Evolutionary conservation across 92 coral and sea anemone species (phyloP), one percentile per base, ranked within the genome.

Genomic region (Desmophyllum pertusum): DNA sequence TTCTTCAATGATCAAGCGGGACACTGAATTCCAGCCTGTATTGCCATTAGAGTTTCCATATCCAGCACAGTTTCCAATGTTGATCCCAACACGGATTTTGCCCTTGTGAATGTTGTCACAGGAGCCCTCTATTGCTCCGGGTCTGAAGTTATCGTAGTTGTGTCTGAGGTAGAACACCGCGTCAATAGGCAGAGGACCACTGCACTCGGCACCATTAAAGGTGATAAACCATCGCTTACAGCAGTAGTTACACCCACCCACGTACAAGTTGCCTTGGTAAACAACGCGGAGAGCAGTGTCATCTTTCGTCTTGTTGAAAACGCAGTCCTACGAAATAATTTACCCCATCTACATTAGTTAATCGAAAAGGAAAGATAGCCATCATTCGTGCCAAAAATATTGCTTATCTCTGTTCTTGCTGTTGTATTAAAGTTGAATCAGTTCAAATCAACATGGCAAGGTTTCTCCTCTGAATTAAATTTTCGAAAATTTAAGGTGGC

Each of bases 1-100:
- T 63, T 77, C 83, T 45, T 79, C 83, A 35, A 79, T 79, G 17
- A 62, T 79, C 13, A 79, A 79, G 37, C 72, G 83, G 51, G 45
- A 36, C 15, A 62, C 72, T 36, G 73, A 62, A 37, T 36, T 18
- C 72, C 52, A 59, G 33, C 83, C 43, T 55, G 81, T 77, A 7
- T 61, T 8, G 9, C 72, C 83, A 35, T 78, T 53, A 30, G 53
- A 51, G 17, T 61, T 6, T 5, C 36, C 67, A 61, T 61, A 25
- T 61, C 36, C 36, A 10, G 36, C 2, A 25, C 67, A 61, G 19
- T 51, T 51, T 40, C 83, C 66, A 61, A 61, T 27, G 67, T 61
- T 61, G 36, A 61, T 61, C 31, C 67, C 67, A 61, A 61, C 67
- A 30, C 67, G 67, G 17, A 61, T 61, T 25, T 61, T 61, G n/a